Base-by-base conservation (phyloP, 2,888 invertebrate genomes). In the Melipona bicolor region DNA sequence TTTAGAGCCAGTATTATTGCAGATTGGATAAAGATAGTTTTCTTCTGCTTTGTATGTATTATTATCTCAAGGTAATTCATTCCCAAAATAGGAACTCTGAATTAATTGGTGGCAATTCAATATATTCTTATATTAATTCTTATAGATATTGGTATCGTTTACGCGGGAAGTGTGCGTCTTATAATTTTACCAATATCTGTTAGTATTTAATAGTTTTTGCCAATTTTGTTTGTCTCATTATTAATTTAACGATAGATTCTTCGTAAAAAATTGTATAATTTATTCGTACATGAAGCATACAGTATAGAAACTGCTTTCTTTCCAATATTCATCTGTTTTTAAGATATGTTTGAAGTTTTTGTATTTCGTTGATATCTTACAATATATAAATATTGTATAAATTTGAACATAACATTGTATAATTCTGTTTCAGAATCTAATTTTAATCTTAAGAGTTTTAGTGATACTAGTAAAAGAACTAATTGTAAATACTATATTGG, bases 61-160 rank as follows among this genome's bases (percentile, higher is more conserved):
- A 76, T 65, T 75, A 81, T 86, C 85, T 90, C 92, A 92, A 92
- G 92, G 92, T 90, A 89, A 91, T 91, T 90, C 90, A 88, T 79
- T 90, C 90, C 89, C 88, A 73, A 92, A 92, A 92, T 92, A 92
- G 90, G 84, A 73, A 81, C 75, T 82, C 79, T 87, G 85, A 81
- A 91, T 91, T 91, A 90, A 92, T 92, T 85, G 85, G 62, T 32
- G 49, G 43, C 61, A 73, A 79, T 79, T 43, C 43, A 43, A 43
- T 43, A 43, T 43, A 43, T 43, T 84, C 62, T 81, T 74, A 80
- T 73, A 79, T 69, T 24, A 24, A 21, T 17, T 17, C 50, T 76
- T 52, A 27, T 69, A 43, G 32, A 32, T 59, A 59, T 69, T 49
- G 43, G n/a, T 56, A 21, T 43, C 3, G 11, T 74, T 67, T 52